A percentile compares a stretch with the other conserved stretches of the same genome.
Evolutionary conservation across 2,888 invertebrate genomes (phyloP).

Genomic region (Rhorus exstirpatorius): DNA sequence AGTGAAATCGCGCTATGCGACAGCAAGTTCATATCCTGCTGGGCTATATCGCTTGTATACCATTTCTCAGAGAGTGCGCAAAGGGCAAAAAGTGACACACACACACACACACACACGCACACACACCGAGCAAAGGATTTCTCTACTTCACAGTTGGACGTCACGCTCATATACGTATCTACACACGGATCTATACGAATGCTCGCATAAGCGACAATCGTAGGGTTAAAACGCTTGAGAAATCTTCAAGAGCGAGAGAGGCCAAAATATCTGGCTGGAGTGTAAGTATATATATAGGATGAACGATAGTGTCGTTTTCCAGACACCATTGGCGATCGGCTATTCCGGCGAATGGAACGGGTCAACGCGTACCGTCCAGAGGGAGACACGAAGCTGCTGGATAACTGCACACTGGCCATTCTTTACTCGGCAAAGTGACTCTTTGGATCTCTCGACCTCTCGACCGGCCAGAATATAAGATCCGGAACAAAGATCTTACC

Average conservation of each 20-base stretch:
- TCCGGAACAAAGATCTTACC: conserved; percentile 32
- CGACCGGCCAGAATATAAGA: conserved; percentile 19
- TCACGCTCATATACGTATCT: not conserved
- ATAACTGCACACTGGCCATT: conserved; percentile 25
- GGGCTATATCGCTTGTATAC: conserved; percentile 16
- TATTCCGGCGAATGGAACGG: not conserved
- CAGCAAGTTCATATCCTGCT: conserved; percentile 34
- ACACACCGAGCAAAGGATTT: conserved; percentile 1
- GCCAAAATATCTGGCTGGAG: not conserved
- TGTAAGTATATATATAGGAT: not conserved
- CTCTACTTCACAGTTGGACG: not conserved
- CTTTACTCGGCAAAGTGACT: conserved; percentile 17
- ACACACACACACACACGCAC: no score
- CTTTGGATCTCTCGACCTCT: not conserved
- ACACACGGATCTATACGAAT: conserved; percentile 2
- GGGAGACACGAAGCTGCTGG: conserved; percentile 4
- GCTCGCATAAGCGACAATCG: conserved; percentile 12
- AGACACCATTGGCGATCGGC: conserved; percentile 34
- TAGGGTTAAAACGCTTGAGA: conserved; percentile 23
- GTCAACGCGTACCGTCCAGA: conserved; percentile 6
- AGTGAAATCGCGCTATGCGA: conserved; percentile 38
- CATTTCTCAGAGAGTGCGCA: conserved; percentile 8
- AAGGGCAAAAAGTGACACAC: conserved; percentile 28
- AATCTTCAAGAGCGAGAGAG: conserved; percentile 31
- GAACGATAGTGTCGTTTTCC: conserved; percentile 16